phyloP scores from a whole-genome alignment of 1,140 invertebrate genomes.

The Magallana angulata region DNA sequence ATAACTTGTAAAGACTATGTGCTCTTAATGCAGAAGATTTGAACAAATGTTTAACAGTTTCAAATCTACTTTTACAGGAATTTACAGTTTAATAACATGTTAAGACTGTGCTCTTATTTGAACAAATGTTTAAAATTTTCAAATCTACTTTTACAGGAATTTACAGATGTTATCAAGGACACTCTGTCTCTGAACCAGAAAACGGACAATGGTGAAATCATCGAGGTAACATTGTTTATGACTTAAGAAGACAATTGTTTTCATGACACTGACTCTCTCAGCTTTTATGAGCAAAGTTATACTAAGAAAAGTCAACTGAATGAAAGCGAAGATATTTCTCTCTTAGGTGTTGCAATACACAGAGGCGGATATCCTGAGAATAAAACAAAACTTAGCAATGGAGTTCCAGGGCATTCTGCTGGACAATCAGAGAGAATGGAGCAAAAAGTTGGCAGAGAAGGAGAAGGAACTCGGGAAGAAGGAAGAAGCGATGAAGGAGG shows the following conservation, averaged over 20 bases:
- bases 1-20: too few relatives aligned
- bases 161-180: background rate
- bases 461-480: background rate
- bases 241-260: too few relatives aligned
- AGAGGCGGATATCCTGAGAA: constrained; percentile 3
- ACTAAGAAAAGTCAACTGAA: too few relatives aligned
- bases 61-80: too few relatives aligned
- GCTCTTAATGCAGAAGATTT: too few relatives aligned
- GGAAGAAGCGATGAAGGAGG: background rate
- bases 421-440: constrained; percentile 33
- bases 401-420: constrained; percentile 28
- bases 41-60: too few relatives aligned
- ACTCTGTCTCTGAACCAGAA: constrained; percentile 9
- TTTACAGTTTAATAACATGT: too few relatives aligned
- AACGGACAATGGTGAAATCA: background rate
- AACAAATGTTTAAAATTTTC: too few relatives aligned
- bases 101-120: too few relatives aligned
- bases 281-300: too few relatives aligned
- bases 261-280: too few relatives aligned
- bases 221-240: background rate
- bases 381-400: constrained; percentile 21
- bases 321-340: background rate
- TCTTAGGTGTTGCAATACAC: constrained; percentile 20
- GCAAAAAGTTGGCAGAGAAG: background rate
- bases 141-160: background rate